Evolutionary conservation across 23 tunicate genomes (phyloP), one percentile per base, ranked within the genome.

Genomic region (Halocynthia roretzi): DNA sequence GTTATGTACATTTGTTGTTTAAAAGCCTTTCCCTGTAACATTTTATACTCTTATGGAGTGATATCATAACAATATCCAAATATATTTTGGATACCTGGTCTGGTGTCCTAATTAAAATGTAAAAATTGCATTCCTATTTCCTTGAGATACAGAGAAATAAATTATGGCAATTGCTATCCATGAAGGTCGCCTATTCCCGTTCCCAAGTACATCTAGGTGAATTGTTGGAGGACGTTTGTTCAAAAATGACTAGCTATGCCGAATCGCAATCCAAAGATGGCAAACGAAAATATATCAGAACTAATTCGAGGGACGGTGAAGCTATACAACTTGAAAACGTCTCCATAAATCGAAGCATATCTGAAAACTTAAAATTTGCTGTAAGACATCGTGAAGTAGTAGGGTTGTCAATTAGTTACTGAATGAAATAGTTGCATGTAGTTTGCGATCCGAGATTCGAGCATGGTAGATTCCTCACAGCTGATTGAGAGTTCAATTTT

Each of bases 201-300:
- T 91, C 97, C 21, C 90, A 91, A 60, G 57, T 88, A 50, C 86
- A 81, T 71, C 68, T 91, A 11, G 76, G 84, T 19, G 97, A 85
- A 52, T 51, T 87, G 14, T 77, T 94, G 65, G 99, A 94, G 56
- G 55, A 62, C 10, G 99, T 94, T 50, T 94, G 99, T 70, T 72
- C 77, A 51, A 86, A 89, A 64, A 77, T 94, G 19, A 81, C 87
- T 23, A 82, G 80, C 68, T 94, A 94, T 71, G 95, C 87, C 11
- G 85, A 88, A 64, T 72, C 89, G 15, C 88, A 83, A 55, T 74
- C 78, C 5, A 63, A 74, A 14, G 21, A 52, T 5, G 78, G 78
- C 17, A 74, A 74, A 74, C 78, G 78, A 74, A 53, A 74, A 74
- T 74, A 51, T 53, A 63, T 74, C 6, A 53, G 78, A 15, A 74